Percentiles rank a stretch among this genome's conserved stretches.
Conservation (phyloP, 2,113 vertebrate species). For the Smithornis capensis region DNA sequence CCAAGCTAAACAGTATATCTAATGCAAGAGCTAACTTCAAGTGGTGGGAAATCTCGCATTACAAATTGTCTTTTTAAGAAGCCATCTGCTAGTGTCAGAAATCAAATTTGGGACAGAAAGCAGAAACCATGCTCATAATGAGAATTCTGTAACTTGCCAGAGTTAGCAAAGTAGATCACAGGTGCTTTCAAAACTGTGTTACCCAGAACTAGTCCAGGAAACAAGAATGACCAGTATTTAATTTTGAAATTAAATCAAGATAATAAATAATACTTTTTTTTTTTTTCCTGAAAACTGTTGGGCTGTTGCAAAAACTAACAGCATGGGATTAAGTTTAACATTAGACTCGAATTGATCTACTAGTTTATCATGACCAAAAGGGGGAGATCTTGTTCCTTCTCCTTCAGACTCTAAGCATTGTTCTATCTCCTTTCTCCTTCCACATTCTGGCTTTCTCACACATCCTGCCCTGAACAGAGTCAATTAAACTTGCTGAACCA, state of each 20-base stretch:
- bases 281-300: background rate
- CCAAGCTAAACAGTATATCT: background rate
- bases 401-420: background rate
- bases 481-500: background rate
- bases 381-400: background rate
- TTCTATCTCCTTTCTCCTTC: background rate
- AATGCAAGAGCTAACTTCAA: background rate
- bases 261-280: background rate
- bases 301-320: background rate
- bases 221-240: background rate
- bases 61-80: background rate
- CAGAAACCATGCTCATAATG: background rate
- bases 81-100: background rate
- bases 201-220: background rate
- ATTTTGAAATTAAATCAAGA: background rate
- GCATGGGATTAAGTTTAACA: background rate
- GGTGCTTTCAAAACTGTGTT: background rate
- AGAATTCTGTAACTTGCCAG: background rate
- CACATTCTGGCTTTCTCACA: background rate
- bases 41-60: background rate
- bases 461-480: background rate
- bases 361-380: background rate
- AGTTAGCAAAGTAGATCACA: background rate
- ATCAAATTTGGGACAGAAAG: background rate
- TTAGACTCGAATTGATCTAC: background rate